phyloP scores from a whole-genome alignment of 2,113 vertebrate genomes.

The Bettongia penicillata region DNA sequence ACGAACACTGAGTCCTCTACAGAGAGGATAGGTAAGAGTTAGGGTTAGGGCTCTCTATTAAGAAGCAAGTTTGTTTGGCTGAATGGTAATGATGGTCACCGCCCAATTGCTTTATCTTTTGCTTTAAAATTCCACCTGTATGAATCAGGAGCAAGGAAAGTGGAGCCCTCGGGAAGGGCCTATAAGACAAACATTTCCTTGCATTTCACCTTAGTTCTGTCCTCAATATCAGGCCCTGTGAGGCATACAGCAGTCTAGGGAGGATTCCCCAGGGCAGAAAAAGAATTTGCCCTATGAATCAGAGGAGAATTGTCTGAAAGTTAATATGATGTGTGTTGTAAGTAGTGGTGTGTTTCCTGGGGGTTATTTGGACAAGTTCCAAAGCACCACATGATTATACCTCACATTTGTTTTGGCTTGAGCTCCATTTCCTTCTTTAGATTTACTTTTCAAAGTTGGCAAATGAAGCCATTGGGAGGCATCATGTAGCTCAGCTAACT shows the following conservation, averaged over 20 bases:
- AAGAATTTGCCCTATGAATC: constrained; percentile 67
- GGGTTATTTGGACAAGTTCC: constrained; percentile 58
- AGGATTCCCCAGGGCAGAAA: constrained; percentile 57
- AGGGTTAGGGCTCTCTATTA: neutral
- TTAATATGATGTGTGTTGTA: constrained; percentile 56
- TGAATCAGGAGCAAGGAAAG: neutral
- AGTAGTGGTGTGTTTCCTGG: constrained; percentile 71
- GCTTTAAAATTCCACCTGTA: neutral
- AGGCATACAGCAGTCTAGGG: neutral
- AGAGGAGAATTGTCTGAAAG: constrained; percentile 51
- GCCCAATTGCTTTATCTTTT: neutral
- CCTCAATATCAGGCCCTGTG: neutral
- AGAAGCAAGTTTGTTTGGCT: neutral
- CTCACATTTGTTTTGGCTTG: neutral
- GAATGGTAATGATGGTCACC: neutral
- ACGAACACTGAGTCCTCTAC: neutral
- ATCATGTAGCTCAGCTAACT: neutral
- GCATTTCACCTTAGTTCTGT: neutral
- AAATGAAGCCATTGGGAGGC: constrained; percentile 36
- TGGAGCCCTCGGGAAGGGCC: neutral
- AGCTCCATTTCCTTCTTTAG: constrained; percentile 66
- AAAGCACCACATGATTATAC: constrained; percentile 42
- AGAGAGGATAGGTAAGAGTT: neutral
- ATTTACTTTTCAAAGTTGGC: constrained; percentile 23
- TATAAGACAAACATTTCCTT: neutral